Evolutionary conservation across 1,140 invertebrate species (phyloP).

Genomic region (Dendroctonus ponderosae): DNA sequence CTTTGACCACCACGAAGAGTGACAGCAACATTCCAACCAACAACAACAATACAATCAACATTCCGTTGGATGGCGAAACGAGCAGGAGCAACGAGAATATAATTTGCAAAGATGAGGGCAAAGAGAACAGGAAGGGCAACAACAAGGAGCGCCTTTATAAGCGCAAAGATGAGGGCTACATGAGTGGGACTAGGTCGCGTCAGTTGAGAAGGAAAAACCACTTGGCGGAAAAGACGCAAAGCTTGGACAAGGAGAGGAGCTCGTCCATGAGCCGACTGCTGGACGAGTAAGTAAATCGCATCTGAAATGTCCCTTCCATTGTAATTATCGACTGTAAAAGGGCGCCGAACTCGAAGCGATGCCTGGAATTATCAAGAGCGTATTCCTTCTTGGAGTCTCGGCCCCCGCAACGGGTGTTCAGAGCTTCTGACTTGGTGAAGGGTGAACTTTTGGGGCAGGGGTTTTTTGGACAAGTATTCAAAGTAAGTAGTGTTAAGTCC

Average conservation of each 20-base stretch:
- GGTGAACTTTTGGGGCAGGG: slow-evolving; percentile 89
- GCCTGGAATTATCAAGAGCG: slow-evolving; percentile 76
- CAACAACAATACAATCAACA: slow-evolving; percentile 31
- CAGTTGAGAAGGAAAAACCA: slow-evolving; percentile 52
- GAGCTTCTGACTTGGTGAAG: slow-evolving; percentile 83
- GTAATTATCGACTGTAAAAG: slow-evolving; percentile 28
- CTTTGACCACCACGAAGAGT: slow-evolving; percentile 46
- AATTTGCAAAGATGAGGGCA: slow-evolving; percentile 13
- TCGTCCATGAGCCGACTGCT: slow-evolving; percentile 81
- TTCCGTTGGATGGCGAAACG: slow-evolving; percentile 31
- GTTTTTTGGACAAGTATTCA: slow-evolving; percentile 90
- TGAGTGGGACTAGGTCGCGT: slow-evolving; percentile 51
- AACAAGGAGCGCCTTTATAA: slow-evolving; percentile 66
- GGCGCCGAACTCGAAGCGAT: slow-evolving; percentile 45
- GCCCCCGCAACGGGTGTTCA: slow-evolving; percentile 78
- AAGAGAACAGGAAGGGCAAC: slow-evolving; percentile 42
- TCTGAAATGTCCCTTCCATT: slow-evolving; percentile 2
- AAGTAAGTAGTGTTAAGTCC: slow-evolving; percentile 57
- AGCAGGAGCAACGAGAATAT: slow-evolving; percentile 18
- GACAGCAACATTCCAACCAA: slow-evolving; percentile 49
- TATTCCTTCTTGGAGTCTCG: slow-evolving; percentile 83
- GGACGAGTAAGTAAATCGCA: slow-evolving; percentile 60
- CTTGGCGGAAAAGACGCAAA: slow-evolving; percentile 47
- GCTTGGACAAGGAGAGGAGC: slow-evolving; percentile 72
- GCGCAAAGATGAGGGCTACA: slow-evolving; percentile 62